Percentiles rank a stretch among this genome's conserved stretches.
Conservation (phyloP, 2,113 vertebrate species). For the Vulpes ferrilata region DNA sequence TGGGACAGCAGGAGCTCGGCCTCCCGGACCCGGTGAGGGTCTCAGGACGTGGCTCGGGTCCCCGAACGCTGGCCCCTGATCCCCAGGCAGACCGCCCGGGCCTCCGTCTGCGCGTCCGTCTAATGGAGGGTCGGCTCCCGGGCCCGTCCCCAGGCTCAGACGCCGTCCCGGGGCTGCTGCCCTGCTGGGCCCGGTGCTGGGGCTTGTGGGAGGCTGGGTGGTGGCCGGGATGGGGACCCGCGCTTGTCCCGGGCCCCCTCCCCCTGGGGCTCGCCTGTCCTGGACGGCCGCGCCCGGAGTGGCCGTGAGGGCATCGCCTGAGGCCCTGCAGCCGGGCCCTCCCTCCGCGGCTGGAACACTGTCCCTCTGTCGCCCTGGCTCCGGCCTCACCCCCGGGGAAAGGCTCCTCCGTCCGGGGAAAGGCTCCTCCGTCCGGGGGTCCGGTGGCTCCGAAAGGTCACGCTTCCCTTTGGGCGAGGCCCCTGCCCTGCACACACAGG, state of each 20-base stretch:
- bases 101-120: rapidly evolving
- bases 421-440: not conserved
- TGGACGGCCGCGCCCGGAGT: not conserved
- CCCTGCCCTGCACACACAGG: not conserved
- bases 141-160: rapidly evolving
- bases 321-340: not conserved
- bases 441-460: not conserved
- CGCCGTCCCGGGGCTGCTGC: rapidly evolving
- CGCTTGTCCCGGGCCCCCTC: not conserved
- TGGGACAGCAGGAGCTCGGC: rapidly evolving
- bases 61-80: not conserved
- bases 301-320: rapidly evolving
- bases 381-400: not conserved
- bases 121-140: rapidly evolving
- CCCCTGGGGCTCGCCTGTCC: not conserved
- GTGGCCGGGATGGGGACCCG: too few species aligned
- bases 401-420: not conserved
- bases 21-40: not conserved
- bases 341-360: rapidly evolving
- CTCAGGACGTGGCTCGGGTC: not conserved
- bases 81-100: rapidly evolving
- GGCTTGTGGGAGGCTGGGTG: rapidly evolving
- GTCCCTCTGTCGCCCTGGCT: not conserved
- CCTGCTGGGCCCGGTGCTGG: rapidly evolving
- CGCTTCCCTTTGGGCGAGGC: not conserved